Evolutionary conservation across 2,113 vertebrate species (phyloP).

Genomic region (Clinocottus analis): DNA sequence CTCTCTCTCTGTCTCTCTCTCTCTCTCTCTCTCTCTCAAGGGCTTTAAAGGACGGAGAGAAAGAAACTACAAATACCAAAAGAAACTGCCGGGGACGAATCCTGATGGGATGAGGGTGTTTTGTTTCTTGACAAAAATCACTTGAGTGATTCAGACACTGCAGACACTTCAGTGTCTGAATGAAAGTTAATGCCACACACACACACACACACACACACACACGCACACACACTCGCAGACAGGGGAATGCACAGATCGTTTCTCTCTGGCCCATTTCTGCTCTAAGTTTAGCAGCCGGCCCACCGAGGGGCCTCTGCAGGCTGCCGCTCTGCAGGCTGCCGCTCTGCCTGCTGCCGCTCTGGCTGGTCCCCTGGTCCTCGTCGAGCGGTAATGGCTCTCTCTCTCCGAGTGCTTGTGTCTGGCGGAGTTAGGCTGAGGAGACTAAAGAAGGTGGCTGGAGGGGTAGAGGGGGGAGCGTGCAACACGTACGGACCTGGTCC

Average conservation of each 20-base stretch:
- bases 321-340: conserved; percentile 65
- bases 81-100: too few relatives aligned
- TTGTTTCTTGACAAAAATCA: conserved; percentile 41
- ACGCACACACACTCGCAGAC: conserved; percentile 8
- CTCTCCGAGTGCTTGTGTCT: conserved; percentile 24
- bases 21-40: background rate
- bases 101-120: background rate
- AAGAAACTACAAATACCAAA: conserved; percentile 1
- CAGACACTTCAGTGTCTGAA: conserved; percentile 25
- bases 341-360: conserved; percentile 63
- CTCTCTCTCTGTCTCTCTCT: background rate
- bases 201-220: conserved; percentile 9
- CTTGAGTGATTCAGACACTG: too few relatives aligned
- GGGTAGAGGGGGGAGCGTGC: conserved; percentile 5
- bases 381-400: conserved; percentile 39
- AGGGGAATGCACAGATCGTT: conserved; percentile 41
- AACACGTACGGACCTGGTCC: background rate
- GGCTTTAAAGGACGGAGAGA: background rate
- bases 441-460: conserved; percentile 34
- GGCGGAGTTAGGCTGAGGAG: conserved; percentile 14
- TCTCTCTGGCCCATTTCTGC: conserved; percentile 78
- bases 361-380: conserved; percentile 63
- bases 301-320: conserved; percentile 69
- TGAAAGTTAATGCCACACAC: conserved; percentile 37
- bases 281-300: conserved; percentile 76